Conservation (phyloP, 2,797 vertebrate genomes). For the Pterois miles region DNA sequence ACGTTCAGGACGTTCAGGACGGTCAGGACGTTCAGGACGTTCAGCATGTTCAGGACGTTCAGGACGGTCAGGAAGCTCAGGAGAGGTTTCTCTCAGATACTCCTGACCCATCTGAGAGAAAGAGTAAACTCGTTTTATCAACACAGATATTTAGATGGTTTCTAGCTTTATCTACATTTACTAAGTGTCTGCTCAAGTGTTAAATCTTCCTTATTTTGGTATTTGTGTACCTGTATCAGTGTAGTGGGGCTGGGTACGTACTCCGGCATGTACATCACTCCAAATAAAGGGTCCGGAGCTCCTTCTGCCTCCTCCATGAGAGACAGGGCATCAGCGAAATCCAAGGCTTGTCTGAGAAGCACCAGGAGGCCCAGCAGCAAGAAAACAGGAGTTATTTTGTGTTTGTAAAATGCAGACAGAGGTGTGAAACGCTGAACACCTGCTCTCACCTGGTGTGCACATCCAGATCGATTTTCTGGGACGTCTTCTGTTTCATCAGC, state of each 20-base stretch:
- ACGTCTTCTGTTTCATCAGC: slow-evolving; percentile 72
- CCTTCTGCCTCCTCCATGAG: slow-evolving; percentile 82
- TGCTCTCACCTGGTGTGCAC: slow-evolving; percentile 77
- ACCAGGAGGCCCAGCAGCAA: background rate
- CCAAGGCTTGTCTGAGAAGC: slow-evolving; percentile 61
- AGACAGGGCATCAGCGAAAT: slow-evolving; percentile 76
- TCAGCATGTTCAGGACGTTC: too few relatives aligned
- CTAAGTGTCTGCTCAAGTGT: background rate
- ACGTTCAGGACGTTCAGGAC: too few relatives aligned
- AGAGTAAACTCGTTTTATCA: background rate
- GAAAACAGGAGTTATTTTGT: background rate
- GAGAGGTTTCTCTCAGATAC: slow-evolving; percentile 30
- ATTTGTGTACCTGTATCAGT: slow-evolving; percentile 82
- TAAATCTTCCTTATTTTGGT: background rate
- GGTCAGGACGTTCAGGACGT: too few relatives aligned
- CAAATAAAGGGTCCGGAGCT: slow-evolving; percentile 87
- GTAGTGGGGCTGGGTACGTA: slow-evolving; percentile 77
- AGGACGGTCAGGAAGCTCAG: slow-evolving; percentile 29
- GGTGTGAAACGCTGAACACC: background rate
- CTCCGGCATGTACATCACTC: slow-evolving; percentile 78
- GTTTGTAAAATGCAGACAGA: background rate
- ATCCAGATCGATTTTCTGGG: slow-evolving; percentile 80
- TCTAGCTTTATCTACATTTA: background rate
- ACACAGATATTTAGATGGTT: background rate
- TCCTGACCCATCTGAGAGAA: slow-evolving; percentile 52